These are phyloP conservation scores for Lophotis ruficrista DNA, from an alignment of 2,113 vertebrate species.

Conservation along the genomic window DNA sequence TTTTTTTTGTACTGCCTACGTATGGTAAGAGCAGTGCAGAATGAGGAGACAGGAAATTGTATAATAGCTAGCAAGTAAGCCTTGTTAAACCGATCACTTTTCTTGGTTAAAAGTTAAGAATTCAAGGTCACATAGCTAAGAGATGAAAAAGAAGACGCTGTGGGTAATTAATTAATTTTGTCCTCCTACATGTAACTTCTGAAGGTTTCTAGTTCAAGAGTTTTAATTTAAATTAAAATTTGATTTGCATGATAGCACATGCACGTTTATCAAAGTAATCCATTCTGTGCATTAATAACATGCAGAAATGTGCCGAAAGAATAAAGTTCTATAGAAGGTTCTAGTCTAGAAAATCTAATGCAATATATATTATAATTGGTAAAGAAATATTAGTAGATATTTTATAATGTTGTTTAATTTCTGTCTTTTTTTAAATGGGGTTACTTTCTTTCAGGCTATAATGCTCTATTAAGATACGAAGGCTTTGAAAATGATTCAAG, in stretches of 20 bases:
- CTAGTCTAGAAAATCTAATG: not conserved
- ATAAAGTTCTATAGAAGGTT: not conserved
- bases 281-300: not conserved
- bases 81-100: fast-evolving
- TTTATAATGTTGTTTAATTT: not conserved
- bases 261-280: not conserved
- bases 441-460: slow-evolving; percentile 84
- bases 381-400: not conserved
- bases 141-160: not conserved
- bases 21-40: not conserved
- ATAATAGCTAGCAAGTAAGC: not conserved
- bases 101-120: not conserved
- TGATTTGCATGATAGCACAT: not conserved
- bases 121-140: not conserved
- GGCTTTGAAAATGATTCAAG: slow-evolving; percentile 94
- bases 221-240: not conserved
- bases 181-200: not conserved
- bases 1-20: not conserved
- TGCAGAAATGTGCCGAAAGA: not conserved
- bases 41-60: not conserved
- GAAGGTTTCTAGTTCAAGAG: not conserved
- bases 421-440: not conserved
- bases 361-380: not conserved
- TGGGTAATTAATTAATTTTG: not conserved
- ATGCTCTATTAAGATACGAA: slow-evolving; percentile 93